phyloP scores from a whole-genome alignment of 2,797 vertebrate genomes.

The Muscicapa striata region DNA sequence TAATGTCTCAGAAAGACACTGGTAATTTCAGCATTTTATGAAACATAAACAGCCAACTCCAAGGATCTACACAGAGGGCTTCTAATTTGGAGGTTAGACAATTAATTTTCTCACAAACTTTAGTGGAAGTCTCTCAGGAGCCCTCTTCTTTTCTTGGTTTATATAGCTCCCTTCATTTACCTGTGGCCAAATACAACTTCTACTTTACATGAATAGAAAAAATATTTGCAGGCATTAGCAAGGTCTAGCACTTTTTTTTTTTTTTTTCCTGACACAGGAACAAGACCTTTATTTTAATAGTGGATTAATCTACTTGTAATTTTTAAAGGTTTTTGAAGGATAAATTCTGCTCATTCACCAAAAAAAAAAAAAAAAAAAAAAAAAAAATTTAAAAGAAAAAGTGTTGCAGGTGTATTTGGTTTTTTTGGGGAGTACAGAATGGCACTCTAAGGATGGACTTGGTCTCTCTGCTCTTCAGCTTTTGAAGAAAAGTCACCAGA shows the following conservation, averaged over 20 bases:
- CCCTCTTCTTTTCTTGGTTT: not conserved
- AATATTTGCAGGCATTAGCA: not conserved
- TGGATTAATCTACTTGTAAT: not conserved
- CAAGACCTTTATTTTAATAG: not conserved
- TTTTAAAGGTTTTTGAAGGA: not conserved
- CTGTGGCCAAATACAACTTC: not conserved
- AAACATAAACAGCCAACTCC: slow-evolving; percentile 2
- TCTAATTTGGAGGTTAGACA: slow-evolving; percentile 6
- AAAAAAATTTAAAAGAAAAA: not conserved
- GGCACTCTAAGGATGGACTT: not conserved
- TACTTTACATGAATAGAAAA: not conserved
- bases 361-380: not conserved
- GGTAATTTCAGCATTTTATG: not conserved
- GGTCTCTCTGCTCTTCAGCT: not conserved
- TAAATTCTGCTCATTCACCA: not conserved
- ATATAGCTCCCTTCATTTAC: not conserved
- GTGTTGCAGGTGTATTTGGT: not conserved
- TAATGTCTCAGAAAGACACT: not conserved
- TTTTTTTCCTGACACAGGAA: not conserved
- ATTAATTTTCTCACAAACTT: not conserved
- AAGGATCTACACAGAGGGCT: not conserved
- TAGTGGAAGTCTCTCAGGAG: not conserved
- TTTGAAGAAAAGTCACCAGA: not conserved
- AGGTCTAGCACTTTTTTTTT: not conserved
- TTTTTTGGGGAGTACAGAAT: not conserved